Evolutionary conservation across 2,113 vertebrate genomes (phyloP), one percentile per base, ranked within the genome.

Genomic region (Amphiprion percula): DNA sequence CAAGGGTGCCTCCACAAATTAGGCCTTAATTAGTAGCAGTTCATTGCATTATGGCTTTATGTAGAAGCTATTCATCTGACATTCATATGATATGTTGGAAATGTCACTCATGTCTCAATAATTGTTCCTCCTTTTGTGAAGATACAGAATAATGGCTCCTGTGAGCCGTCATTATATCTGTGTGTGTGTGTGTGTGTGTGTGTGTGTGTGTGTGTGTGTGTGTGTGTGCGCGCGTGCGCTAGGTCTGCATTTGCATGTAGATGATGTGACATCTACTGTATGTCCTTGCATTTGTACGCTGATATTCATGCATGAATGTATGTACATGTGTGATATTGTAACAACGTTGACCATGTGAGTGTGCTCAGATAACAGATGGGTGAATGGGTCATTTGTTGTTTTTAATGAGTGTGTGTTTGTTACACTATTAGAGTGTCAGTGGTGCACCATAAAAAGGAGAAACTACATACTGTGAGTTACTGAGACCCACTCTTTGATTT

Each of bases 331-430:
- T 58, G 52, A 78, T 60, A 74, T 52, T 68, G 39, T 61, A 65
- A 70, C 63, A 68, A 9, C 41, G 59, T 62, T 77, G 64, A 76
- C 61, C 61, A 16, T 53, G 24, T 82, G 66, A 70, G 68, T 59
- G 60, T 69, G 52, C 53, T 84, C 68, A 47, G 47, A 61, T 80
- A 73, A 65, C 62, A 79, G 81, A 88, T 82, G 37, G 67, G 47
- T 44, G 37, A 85, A 37, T 16, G 41, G 72, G 46, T 82, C 77
- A 68, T 86, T 87, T 81, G 67, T 47, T 74, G 53, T 81, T 77
- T 41, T 54, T 84, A 74, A 85, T 82, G 53, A 87, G 46, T 37
- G 46, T 83, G 30, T 76, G 41, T 66, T 37, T 3, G 7, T 62
- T 70, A 28, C 37, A 41, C 46, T 53, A 52, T 47, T 46, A 47